Base-by-base conservation (phyloP, 2,888 invertebrate species). In the Drosophila aldrichi region DNA sequence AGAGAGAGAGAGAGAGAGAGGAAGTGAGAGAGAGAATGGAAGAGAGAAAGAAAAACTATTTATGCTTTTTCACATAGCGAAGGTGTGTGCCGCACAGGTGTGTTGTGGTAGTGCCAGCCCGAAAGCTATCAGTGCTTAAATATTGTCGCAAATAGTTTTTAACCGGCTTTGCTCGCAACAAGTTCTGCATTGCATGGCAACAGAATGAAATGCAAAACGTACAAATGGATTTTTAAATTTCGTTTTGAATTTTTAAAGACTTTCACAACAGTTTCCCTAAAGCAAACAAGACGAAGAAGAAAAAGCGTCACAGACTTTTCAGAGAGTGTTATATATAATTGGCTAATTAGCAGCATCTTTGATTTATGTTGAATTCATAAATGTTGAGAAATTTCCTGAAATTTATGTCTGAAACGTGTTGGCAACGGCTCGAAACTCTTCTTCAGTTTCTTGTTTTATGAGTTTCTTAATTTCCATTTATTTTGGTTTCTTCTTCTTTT, bases 361-460 rank as follows among this genome's bases (percentile, higher is more conserved):
- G 14, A 20, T 34, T 8, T 14, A 49, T 32, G 49, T 34, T 14
- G 14, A 32, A 20, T 20, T 18, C 32, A 34, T 20, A 32, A 18
- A 49, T 4, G 32, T 32, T 49, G 14, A 18, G 14, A 49, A 34
- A 49, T 34, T 18, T 8, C 3, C 14, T 20, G 32, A 60, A 70
- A 55, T 69, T 48, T 55, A 60, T 43, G 54, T 49, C 48, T 32
- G 10, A 60, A 69, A 69, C 70, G 69, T 69, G 70, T 70, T 69
- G 70, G 12, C 48, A 70, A 70, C 56, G 54, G 55, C 41, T 61
- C 60, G 54, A 46, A 22, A 43, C 41, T 49, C 54, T 55, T 67
- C 25, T 56, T 41, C 36, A 34, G 52, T 34, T 60, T n/a, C n/a
- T n/a, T n/a, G n/a, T n/a, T 48, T 68, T 56, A 52, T 54, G 36